Conservation (phyloP, 2,888 invertebrate genomes). For the Perizoma flavofasciatum region DNA sequence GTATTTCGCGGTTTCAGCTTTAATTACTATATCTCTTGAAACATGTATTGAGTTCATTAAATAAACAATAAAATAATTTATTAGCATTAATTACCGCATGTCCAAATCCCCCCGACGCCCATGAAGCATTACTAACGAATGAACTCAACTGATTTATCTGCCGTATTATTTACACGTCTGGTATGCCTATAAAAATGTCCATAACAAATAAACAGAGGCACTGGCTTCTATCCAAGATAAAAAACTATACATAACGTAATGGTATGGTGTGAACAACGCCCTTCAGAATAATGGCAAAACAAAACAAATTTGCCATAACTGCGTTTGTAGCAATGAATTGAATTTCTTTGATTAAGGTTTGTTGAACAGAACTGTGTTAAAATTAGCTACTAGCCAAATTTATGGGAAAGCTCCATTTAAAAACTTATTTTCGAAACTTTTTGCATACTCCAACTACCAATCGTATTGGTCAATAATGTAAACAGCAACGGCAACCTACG, state of each 20-base stretch:
- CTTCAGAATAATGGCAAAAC: not conserved
- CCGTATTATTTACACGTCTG: slow-evolving; percentile 18
- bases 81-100: not conserved
- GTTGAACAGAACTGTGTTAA: too few relatives aligned
- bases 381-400: too few relatives aligned
- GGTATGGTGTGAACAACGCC: not conserved
- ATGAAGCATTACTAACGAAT: not conserved
- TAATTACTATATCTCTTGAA: not conserved
- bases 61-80: slow-evolving; percentile 3
- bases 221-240: slow-evolving; percentile 61
- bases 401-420: too few relatives aligned
- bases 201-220: slow-evolving; percentile 64
- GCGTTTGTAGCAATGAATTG: too few relatives aligned
- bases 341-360: too few relatives aligned
- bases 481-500: too few relatives aligned
- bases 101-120: slow-evolving; percentile 10
- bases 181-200: slow-evolving; percentile 62
- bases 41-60: slow-evolving; percentile 4
- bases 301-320: not conserved
- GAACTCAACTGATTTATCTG: slow-evolving; percentile 10
- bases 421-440: too few relatives aligned
- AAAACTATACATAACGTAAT: slow-evolving; percentile 22
- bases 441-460: too few relatives aligned
- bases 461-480: too few relatives aligned
- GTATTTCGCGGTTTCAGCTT: too few relatives aligned